Evolutionary conservation across 2,797 vertebrate genomes (phyloP).

Genomic region (Naso thynnoides): DNA sequence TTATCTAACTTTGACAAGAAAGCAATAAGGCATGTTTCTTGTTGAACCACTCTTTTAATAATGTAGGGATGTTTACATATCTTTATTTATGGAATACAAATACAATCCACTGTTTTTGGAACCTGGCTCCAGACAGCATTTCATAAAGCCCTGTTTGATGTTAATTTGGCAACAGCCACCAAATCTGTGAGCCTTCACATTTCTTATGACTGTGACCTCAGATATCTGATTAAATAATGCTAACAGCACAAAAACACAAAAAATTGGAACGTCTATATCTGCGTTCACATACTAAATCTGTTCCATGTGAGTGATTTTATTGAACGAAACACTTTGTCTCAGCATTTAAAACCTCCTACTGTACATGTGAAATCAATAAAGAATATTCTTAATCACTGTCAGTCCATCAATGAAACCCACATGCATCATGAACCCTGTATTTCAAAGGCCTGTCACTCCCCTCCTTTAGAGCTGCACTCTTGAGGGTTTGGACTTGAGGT

Average conservation of each 20-base stretch:
- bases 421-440: neutral
- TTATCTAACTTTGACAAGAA: neutral
- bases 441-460: constrained; percentile 47
- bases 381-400: constrained; percentile 18
- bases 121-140: neutral
- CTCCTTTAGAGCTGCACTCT: constrained; percentile 13
- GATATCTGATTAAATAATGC: constrained; percentile 1
- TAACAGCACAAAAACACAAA: constrained; percentile 4
- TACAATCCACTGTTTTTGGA: neutral
- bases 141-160: constrained; percentile 3
- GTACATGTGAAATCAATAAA: constrained; percentile 55
- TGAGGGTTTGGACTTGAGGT: constrained; percentile 7
- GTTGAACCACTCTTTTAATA: neutral
- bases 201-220: neutral
- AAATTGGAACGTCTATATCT: neutral
- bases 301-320: constrained; percentile 14
- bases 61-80: neutral
- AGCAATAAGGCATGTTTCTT: neutral
- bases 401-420: constrained; percentile 27
- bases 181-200: neutral
- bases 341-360: constrained; percentile 21
- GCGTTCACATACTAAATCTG: neutral
- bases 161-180: constrained; percentile 5
- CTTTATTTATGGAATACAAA: constrained; percentile 2
- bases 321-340: constrained; percentile 34